Percentiles rank a stretch among this genome's conserved stretches.
phyloP scores from a whole-genome alignment of 92 coral and sea anemone genomes.

The Zoanthus sansibaricus region DNA sequence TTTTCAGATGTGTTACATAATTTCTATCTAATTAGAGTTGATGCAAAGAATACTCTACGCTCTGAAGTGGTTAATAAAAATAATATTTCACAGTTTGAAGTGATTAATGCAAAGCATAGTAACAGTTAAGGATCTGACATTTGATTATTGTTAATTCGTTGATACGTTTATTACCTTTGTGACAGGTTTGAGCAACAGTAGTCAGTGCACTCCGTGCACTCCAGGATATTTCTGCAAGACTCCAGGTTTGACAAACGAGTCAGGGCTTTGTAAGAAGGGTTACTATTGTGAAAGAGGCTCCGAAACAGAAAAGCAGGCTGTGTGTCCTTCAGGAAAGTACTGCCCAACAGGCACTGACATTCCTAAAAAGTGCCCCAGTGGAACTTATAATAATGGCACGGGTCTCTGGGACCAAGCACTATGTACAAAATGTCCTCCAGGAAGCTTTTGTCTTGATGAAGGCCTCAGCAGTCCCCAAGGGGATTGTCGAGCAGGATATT shows the following conservation, averaged over 20 bases:
- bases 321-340: slow-evolving; percentile 90
- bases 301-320: slow-evolving; percentile 51
- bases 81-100: too few species aligned
- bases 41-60: too few species aligned
- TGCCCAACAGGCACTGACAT: slow-evolving; percentile 86
- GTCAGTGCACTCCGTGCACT: slow-evolving; percentile 88
- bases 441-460: slow-evolving; percentile 78
- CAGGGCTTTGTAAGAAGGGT: slow-evolving; percentile 87
- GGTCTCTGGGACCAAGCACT: slow-evolving; percentile 82
- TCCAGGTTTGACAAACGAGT: slow-evolving; percentile 82
- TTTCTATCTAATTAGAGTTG: background rate
- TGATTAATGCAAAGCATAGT: too few species aligned
- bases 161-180: background rate
- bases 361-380: slow-evolving; percentile 85
- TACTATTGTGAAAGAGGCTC: slow-evolving; percentile 82
- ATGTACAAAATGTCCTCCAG: slow-evolving; percentile 92
- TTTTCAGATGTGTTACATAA: background rate
- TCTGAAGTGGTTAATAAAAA: background rate
- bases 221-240: slow-evolving; percentile 85
- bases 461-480: slow-evolving; percentile 83
- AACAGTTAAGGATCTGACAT: too few species aligned
- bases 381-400: slow-evolving; percentile 87
- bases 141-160: background rate
- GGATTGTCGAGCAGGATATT: slow-evolving; percentile 85
- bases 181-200: slow-evolving; percentile 85